Percentiles rank a stretch among this genome's conserved stretches.
phyloP scores from a whole-genome alignment of 2,797 vertebrate species.

The Propithecus deckenii region DNA sequence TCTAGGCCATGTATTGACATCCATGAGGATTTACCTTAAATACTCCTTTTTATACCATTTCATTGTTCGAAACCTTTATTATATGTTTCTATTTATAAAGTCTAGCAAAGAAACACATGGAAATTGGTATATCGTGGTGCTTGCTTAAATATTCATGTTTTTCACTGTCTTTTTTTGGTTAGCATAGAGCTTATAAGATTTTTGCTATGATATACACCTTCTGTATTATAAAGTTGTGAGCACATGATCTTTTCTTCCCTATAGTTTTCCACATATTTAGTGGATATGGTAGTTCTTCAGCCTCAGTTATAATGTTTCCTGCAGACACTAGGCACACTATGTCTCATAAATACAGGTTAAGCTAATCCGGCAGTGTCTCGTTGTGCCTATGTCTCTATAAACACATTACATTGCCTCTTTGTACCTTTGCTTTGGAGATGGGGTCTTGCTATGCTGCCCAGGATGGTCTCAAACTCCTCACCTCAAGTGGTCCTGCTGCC shows the following conservation, averaged over 20 bases:
- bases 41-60: not conserved
- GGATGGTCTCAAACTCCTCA: not conserved
- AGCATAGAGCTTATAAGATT: not conserved
- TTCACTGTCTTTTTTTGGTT: not conserved
- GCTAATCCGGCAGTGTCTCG: not conserved
- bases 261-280: not conserved
- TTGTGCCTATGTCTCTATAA: not conserved
- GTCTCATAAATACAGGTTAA: conserved; percentile 12
- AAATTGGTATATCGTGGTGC: not conserved
- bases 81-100: not conserved
- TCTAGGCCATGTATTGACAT: not conserved
- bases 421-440: not conserved
- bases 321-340: not conserved
- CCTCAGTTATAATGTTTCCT: not conserved
- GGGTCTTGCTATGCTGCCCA: not conserved
- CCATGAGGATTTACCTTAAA: not conserved
- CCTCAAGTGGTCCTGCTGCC: not conserved
- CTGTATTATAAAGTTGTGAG: not conserved
- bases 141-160: not conserved
- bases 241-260: not conserved
- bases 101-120: not conserved
- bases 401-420: conserved; percentile 20
- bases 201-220: not conserved
- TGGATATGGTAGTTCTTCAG: not conserved
- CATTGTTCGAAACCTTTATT: not conserved